Conservation (phyloP, 2,888 invertebrate genomes). For the Chydorus sphaericus region DNA sequence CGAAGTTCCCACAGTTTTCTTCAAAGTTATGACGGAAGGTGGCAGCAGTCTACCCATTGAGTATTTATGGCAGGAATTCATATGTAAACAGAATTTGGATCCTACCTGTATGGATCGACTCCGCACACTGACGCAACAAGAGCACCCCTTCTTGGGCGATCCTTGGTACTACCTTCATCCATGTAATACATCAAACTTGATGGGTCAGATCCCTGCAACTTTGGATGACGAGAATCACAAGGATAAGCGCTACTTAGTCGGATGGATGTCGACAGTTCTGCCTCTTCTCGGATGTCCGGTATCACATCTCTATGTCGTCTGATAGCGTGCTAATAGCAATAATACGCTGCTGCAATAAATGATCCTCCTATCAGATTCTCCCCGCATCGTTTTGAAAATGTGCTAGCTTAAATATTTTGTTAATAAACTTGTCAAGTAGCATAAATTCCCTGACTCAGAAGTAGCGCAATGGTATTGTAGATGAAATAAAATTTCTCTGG, state of each 20-base stretch:
- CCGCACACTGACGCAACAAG: conserved; percentile 17
- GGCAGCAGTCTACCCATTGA: neutral
- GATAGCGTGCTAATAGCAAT: too few relatives aligned
- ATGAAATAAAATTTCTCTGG: too few relatives aligned
- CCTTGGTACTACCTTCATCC: conserved; percentile 30
- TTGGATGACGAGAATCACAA: too few relatives aligned
- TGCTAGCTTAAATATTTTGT: too few relatives aligned
- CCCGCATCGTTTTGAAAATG: too few relatives aligned
- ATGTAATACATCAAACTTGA: conserved; percentile 24
- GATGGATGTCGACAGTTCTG: conserved; percentile 9
- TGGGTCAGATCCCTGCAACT: conserved; percentile 4
- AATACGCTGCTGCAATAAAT: too few relatives aligned
- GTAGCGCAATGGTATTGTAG: too few relatives aligned
- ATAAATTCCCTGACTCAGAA: too few relatives aligned
- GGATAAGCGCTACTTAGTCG: conserved; percentile 9
- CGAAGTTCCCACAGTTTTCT: conserved; percentile 30
- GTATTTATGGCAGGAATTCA: neutral
- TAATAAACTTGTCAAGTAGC: too few relatives aligned
- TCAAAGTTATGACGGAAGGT: conserved; percentile 20
- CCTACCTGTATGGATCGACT: neutral
- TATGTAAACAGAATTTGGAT: neutral
- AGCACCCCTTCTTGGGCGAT: conserved; percentile 27
- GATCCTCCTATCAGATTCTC: too few relatives aligned
- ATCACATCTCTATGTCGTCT: conserved; percentile 7
- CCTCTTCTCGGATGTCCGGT: conserved; percentile 9